These are phyloP conservation scores for Actinemys pallida DNA, from an alignment of 2,113 vertebrate genomes.

Conservation along the genomic window DNA sequence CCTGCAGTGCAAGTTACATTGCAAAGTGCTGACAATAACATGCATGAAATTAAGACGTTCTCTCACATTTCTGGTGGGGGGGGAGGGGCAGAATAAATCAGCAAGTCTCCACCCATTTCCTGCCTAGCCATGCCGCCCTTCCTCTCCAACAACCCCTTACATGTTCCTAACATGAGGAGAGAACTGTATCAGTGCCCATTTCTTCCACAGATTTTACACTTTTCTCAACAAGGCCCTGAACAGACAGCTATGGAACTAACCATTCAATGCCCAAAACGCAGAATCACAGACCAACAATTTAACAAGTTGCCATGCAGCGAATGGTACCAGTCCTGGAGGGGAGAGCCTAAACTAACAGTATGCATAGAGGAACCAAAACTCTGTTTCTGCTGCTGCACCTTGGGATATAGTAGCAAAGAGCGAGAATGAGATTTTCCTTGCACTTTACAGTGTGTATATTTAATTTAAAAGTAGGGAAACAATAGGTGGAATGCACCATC, in stretches of 20 bases:
- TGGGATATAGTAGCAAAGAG: background rate
- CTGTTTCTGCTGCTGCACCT: background rate
- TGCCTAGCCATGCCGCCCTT: background rate
- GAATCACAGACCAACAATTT: background rate
- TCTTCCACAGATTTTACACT: background rate
- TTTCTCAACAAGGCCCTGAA: background rate
- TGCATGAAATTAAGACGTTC: background rate
- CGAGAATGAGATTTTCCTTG: background rate
- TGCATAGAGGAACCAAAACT: background rate
- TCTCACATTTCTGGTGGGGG: background rate
- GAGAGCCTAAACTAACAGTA: background rate
- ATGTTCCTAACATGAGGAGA: background rate
- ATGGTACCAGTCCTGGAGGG: background rate
- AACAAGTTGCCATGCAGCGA: background rate
- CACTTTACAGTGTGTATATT: background rate
- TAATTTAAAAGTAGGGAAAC: background rate
- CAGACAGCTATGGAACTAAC: background rate
- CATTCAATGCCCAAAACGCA: background rate
- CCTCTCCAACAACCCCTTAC: background rate
- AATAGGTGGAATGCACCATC: background rate
- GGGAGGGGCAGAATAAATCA: background rate
- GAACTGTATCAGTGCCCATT: background rate
- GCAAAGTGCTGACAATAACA: background rate
- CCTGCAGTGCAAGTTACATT: background rate
- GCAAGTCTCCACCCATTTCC: background rate